phyloP scores from a whole-genome alignment of 2,888 invertebrate species.

The Autographa pulchrina region DNA sequence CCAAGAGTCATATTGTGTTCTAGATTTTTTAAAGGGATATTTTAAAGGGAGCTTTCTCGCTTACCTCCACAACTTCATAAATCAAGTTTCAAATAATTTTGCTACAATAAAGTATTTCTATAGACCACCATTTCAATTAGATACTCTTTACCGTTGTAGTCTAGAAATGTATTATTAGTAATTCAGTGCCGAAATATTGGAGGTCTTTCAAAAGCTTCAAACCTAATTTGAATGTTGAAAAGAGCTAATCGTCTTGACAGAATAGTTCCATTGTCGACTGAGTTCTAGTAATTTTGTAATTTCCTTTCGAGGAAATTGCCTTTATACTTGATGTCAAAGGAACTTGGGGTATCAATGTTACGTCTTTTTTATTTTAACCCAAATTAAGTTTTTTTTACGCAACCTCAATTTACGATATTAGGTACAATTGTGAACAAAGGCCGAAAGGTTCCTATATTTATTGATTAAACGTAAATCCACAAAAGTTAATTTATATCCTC shows the following conservation, averaged over 20 bases:
- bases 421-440: neutral
- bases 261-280: conserved; percentile 69
- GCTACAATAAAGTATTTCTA: conserved; percentile 38
- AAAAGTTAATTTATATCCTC: too few relatives aligned
- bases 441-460: too few relatives aligned
- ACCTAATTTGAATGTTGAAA: conserved; percentile 56
- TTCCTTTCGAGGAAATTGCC: conserved; percentile 82
- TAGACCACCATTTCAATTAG: conserved; percentile 23
- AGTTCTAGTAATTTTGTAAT: conserved; percentile 75
- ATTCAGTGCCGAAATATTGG: conserved; percentile 31
- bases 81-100: conserved; percentile 32
- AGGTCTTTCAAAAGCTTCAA: conserved; percentile 35
- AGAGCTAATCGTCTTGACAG: conserved; percentile 59
- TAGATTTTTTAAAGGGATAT: too few relatives aligned
- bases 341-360: conserved; percentile 51
- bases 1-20: too few relatives aligned
- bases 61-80: conserved; percentile 25
- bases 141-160: conserved; percentile 16
- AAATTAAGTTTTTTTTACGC: neutral
- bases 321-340: conserved; percentile 67
- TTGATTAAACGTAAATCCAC: too few relatives aligned
- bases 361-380: conserved; percentile 47
- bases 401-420: neutral
- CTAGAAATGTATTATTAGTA: conserved; percentile 24
- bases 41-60: too few relatives aligned